Percentiles rank a stretch among this genome's conserved stretches.
Evolutionary conservation across 2,113 vertebrate genomes (phyloP).

Genomic region (Gymnobelideus leadbeateri): DNA sequence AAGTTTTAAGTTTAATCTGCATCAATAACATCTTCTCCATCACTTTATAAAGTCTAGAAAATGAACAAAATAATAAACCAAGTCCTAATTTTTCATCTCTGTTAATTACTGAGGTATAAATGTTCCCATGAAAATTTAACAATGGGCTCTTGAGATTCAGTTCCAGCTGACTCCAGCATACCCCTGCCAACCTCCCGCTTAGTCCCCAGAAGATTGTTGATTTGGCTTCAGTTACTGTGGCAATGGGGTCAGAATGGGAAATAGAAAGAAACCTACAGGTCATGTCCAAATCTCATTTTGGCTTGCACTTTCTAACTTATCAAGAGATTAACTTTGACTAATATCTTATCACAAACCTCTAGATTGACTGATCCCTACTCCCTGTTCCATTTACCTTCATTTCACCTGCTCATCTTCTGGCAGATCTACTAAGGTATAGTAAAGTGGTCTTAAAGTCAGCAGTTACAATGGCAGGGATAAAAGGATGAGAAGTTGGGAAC

Average conservation of each 20-base stretch:
- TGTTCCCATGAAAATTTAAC: neutral
- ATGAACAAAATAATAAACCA: neutral
- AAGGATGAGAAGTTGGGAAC: neutral
- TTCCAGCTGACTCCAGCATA: neutral
- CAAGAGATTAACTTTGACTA: neutral
- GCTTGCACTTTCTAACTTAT: neutral
- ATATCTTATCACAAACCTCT: neutral
- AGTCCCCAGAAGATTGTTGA: neutral
- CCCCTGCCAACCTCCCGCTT: neutral
- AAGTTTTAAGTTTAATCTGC: neutral
- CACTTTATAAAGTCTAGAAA: neutral
- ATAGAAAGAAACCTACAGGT: too few species aligned
- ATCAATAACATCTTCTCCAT: neutral
- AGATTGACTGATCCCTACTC: neutral
- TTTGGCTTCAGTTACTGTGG: neutral
- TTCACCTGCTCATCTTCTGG: too few species aligned
- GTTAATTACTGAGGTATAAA: neutral
- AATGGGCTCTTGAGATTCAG: neutral
- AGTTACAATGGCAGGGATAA: neutral
- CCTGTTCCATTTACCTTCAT: neutral
- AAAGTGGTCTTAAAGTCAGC: neutral
- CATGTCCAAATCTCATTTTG: neutral
- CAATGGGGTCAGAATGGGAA: neutral
- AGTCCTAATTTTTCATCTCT: neutral
- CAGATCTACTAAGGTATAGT: neutral